Evolutionary conservation across 2,113 vertebrate genomes (phyloP).

Genomic region (Jacana jacana): DNA sequence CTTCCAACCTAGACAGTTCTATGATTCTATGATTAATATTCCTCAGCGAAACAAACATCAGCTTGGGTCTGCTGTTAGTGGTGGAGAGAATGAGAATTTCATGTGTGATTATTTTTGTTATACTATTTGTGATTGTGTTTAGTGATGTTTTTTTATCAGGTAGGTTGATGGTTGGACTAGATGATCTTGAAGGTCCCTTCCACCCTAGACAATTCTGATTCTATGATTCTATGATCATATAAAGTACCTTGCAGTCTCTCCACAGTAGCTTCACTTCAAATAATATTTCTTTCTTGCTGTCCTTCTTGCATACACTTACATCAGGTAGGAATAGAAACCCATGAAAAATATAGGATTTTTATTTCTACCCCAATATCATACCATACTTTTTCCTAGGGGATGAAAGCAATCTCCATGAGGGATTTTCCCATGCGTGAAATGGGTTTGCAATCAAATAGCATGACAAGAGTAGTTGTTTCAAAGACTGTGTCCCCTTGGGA

Average conservation of each 20-base stretch:
- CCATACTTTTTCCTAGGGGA: neutral
- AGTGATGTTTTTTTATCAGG: too few species aligned
- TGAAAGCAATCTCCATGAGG: neutral
- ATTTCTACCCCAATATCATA: neutral
- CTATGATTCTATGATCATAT: neutral
- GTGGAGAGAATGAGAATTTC: neutral
- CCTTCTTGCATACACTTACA: neutral
- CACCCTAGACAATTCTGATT: too few species aligned
- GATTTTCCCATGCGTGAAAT: neutral
- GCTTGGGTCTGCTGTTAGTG: neutral
- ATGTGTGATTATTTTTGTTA: neutral
- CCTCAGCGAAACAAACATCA: neutral
- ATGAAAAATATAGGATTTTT: neutral
- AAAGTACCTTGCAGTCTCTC: neutral
- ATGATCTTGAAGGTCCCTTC: too few species aligned
- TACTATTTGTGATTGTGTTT: neutral
- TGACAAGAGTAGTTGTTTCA: neutral
- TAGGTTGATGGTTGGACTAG: too few species aligned
- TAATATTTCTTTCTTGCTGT: neutral
- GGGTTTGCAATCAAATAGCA: neutral
- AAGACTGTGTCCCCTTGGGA: neutral
- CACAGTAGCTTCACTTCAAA: neutral
- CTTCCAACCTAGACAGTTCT: too few species aligned
- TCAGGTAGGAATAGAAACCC: neutral
- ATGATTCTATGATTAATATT: neutral